These are phyloP conservation scores for Anisognathus igniventris DNA, from an alignment of 2,797 vertebrate species.

Conservation along the genomic window DNA sequence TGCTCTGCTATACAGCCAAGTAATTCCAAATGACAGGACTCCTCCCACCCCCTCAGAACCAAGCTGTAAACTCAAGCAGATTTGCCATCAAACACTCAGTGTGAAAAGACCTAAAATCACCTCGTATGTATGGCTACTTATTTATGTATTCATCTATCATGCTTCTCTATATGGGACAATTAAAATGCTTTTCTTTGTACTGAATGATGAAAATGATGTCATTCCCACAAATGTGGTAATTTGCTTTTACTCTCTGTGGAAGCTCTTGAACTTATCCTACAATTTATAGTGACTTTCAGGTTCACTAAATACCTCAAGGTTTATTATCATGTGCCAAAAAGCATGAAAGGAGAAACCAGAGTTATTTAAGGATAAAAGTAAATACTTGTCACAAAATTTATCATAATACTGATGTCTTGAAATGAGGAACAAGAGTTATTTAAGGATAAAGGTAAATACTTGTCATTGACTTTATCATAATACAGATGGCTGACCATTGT, in stretches of 20 bases:
- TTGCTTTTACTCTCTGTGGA: neutral
- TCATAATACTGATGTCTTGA: neutral
- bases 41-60: neutral
- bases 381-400: neutral
- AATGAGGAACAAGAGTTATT: neutral
- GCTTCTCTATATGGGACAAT: neutral
- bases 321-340: neutral
- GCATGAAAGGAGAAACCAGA: neutral
- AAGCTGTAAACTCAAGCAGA: neutral
- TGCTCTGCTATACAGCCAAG: neutral
- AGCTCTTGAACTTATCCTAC: neutral
- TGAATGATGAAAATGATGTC: neutral
- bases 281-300: neutral
- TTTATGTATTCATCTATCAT: neutral
- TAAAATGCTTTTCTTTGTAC: neutral
- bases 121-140: accelerated
- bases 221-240: neutral
- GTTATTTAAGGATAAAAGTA: neutral
- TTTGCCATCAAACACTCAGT: neutral
- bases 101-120: neutral
- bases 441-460: neutral
- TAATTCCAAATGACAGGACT: neutral
- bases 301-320: neutral
- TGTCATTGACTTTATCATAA: neutral
- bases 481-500: neutral